Percentiles rank a stretch among this genome's conserved stretches.
phyloP scores from a whole-genome alignment of 2,113 vertebrate genomes.

The Pica pica region DNA sequence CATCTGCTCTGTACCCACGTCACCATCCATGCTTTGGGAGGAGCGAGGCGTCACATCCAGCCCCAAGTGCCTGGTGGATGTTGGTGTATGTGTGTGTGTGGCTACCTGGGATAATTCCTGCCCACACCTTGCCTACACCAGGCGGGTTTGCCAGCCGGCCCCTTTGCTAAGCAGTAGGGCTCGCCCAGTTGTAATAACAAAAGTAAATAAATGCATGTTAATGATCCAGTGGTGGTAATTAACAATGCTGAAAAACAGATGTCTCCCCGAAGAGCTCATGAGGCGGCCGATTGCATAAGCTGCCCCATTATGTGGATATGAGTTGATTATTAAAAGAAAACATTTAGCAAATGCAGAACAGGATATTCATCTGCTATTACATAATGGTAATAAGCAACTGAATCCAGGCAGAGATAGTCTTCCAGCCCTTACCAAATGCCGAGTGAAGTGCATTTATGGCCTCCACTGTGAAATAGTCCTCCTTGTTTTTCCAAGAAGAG shows the following conservation, averaged over 20 bases:
- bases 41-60: neutral
- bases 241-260: constrained; percentile 52
- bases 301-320: constrained; percentile 8
- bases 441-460: constrained; percentile 6
- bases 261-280: constrained; percentile 33
- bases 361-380: constrained; percentile 47
- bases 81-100: neutral
- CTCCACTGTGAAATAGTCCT: neutral
- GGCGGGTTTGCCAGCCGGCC: neutral
- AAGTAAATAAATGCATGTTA: constrained; percentile 53
- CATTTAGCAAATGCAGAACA: constrained; percentile 58
- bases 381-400: constrained; percentile 41
- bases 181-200: constrained; percentile 43
- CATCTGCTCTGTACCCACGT: neutral
- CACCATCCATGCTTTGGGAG: neutral
- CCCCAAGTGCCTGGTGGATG: neutral
- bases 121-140: neutral
- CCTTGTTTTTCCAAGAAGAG: constrained; percentile 25
- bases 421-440: neutral
- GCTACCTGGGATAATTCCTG: neutral
- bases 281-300: constrained; percentile 37
- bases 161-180: constrained; percentile 1
- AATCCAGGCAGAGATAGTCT: neutral
- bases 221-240: constrained; percentile 35
- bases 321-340: constrained; percentile 66